Base-by-base conservation (phyloP, 1,140 invertebrate species). In the Orchesella cincta region DNA sequence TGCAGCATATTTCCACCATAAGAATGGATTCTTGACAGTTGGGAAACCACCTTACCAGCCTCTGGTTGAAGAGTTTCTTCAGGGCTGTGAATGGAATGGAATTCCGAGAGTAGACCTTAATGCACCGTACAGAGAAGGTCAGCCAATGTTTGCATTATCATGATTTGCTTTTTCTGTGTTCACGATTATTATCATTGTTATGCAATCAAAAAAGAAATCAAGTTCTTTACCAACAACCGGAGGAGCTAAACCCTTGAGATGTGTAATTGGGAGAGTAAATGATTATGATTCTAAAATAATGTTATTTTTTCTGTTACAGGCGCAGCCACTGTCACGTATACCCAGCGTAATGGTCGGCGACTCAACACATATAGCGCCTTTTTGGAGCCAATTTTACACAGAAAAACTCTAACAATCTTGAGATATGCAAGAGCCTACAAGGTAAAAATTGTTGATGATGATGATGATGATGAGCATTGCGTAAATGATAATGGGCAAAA, bases 71-170 rank as follows among this genome's bases (percentile, higher is more conserved):
- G 79, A 80, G 39, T 82, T 80, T 71, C 76, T 80, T 0, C 73
- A 78, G 39, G 81, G 76, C 20, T 77, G 75, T 26, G 79, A 77
- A 26, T 80, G 79, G 79, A 76, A 79, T 73, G 76, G 78, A 23
- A 80, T 82, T 31, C 81, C 81, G n/a, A 39, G 79, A 77, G 79
- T 78, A 14, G 81, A 82, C 57, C 70, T 82, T 35, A 82, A 82
- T 72, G 79, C 46, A 16, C 78, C 77, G 0, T 82, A 80, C 33
- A 8, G 1, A 12, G 76, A 82, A 80, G 81, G 81, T 82, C 14
- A 46, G 31, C 18, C 28, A 0, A 2, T 26, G 16, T 67, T 67
- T 5, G 31, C 62, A 57, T 46, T 46, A 12, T 46, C 39, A 14
- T 64, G 57, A 64, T 31, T 8, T n/a, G n/a, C n/a, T n/a, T n/a